Percentiles rank a stretch among this genome's conserved stretches.
phyloP scores from a whole-genome alignment of 2,888 invertebrate genomes.

The Emmelina monodactyla region DNA sequence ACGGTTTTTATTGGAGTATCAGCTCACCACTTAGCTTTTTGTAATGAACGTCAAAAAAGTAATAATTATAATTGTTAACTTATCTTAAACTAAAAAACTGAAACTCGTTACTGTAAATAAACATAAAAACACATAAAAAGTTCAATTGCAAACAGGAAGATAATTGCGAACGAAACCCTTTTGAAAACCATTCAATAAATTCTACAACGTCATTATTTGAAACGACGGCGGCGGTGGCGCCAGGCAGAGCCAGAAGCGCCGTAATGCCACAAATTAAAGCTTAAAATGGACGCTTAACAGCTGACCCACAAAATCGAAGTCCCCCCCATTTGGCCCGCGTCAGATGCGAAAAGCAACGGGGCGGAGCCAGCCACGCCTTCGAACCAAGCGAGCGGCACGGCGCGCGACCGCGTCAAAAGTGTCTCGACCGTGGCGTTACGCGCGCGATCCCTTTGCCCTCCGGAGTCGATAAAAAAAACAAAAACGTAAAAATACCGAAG shows the following conservation, averaged over 20 bases:
- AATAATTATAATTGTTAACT: no score
- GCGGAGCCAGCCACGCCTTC: slow-evolving; percentile 57
- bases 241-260: no score
- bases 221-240: no score
- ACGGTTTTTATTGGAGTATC: no score
- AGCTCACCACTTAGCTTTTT: no score
- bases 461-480: slow-evolving; percentile 25
- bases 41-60: no score
- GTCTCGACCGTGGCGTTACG: slow-evolving; percentile 38
- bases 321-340: slow-evolving; percentile 32
- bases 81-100: no score
- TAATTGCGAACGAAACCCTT: no score
- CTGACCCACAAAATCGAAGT: slow-evolving; percentile 60
- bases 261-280: slow-evolving; percentile 66
- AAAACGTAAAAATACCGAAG: slow-evolving; percentile 17
- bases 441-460: slow-evolving; percentile 33
- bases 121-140: no score
- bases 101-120: no score
- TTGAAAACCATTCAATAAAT: slow-evolving; percentile 39
- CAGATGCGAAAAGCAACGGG: slow-evolving; percentile 59
- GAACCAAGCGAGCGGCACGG: slow-evolving; percentile 25
- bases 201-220: slow-evolving; percentile 55
- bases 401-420: slow-evolving; percentile 54
- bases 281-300: slow-evolving; percentile 65
- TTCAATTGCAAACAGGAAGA: slow-evolving; percentile 30